Evolutionary conservation across 2,797 vertebrate genomes (phyloP), one percentile per base, ranked within the genome.

Genomic region (Apodemus agrarius): DNA sequence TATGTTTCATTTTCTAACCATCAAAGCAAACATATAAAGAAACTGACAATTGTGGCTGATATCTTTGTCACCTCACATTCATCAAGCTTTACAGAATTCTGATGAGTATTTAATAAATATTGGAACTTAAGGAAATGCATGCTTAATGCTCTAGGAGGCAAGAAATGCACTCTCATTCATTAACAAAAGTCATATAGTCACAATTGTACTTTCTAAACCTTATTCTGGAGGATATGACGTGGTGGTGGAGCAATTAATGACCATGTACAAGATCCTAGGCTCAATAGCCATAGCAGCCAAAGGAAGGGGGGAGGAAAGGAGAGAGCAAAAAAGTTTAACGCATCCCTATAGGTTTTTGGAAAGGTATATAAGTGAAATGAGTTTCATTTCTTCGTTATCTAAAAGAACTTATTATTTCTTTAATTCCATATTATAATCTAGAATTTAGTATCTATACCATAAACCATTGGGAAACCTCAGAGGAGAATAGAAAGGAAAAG

Each of bases 1-100:
- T 49, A 19, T 91, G 75, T 29, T 74, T 72, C 54, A 75, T 86
- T 94, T 94, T 93, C 80, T 49, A 96, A 83, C 3, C 10, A 74
- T 95, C 76, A 93, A 84, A 91, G 74, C 40, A 83, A 93, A 93
- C 49, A 19, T 87, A 92, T 96, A 90, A 94, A 89, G 61, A 96
- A 92, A 95, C 17, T 93, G 84, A 88, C 65, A 90, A 76, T 67
- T 90, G 2, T 88, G 54, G 9, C 6, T 89, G 69, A 84, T 16
- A 59, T 67, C 5, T 83, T 43, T 93, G 10, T 93, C 95, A 5
- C 92, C 21, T 86, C 89, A 93, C 21, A 37, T 90, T 85, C 59
- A 86, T 22, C 31, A 94, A 85, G 40, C 57, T 91, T 96, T 26
- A 92, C 1, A 72, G 43, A 90, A 93, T 82, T 72, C 82, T 94